These are phyloP conservation scores for Lordiphosa andalusiaca DNA, from an alignment of 2,888 invertebrate genomes.

Conservation along the genomic window DNA sequence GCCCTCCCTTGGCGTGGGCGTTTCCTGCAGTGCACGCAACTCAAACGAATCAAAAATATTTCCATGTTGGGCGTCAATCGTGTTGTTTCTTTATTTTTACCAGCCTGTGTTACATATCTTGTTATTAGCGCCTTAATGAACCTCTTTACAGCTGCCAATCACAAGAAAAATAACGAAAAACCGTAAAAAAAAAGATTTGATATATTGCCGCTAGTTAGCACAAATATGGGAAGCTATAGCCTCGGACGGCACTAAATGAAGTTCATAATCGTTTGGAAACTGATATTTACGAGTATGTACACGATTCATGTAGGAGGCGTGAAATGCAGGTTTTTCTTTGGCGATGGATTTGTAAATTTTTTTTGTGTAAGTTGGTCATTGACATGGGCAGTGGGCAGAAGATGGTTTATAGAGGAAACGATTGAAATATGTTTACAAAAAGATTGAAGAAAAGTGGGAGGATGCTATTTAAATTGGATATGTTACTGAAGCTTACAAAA, in stretches of 20 bases:
- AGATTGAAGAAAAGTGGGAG: constrained; percentile 6
- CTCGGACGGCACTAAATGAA: constrained; percentile 15
- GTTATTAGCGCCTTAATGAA: constrained; percentile 65
- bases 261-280: constrained; percentile 33
- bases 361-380: constrained; percentile 27
- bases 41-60: constrained; percentile 24
- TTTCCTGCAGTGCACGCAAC: constrained; percentile 56
- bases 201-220: constrained; percentile 46
- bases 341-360: not conserved
- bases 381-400: constrained; percentile 23
- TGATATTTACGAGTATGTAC: constrained; percentile 33
- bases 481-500: not conserved
- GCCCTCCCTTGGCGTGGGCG: constrained; percentile 40
- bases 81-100: constrained; percentile 18
- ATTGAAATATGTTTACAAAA: constrained; percentile 9
- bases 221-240: constrained; percentile 36
- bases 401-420: constrained; percentile 44
- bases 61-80: constrained; percentile 32
- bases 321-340: constrained; percentile 36
- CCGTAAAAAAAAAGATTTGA: not conserved
- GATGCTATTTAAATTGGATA: not conserved
- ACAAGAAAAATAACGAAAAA: constrained; percentile 26
- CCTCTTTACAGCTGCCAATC: constrained; percentile 62
- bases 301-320: constrained; percentile 55
- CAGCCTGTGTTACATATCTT: constrained; percentile 42